Evolutionary conservation across 2,113 vertebrate species (phyloP), one percentile per base, ranked within the genome.

Genomic region (Gracilinanus agilis): DNA sequence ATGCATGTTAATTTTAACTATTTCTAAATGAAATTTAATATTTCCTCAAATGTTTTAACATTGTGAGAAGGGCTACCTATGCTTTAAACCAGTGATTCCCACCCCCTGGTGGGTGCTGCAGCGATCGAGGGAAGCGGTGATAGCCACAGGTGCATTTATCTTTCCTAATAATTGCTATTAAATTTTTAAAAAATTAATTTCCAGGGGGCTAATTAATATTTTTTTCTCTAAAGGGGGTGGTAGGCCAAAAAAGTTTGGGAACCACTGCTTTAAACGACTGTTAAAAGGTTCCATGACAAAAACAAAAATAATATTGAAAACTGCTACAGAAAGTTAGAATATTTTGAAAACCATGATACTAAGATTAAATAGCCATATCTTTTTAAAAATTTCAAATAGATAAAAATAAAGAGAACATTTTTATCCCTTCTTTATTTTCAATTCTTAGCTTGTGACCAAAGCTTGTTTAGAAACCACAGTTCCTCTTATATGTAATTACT

Each of bases 401-500:
- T 53, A 90, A 90, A 90, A 29, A 24, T 90, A 53, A n/a, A 90
- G 9, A 13, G 44, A 3, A 53, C 88, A 89, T 89, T 89, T 89
- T 89, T 89, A 25, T 5, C 49, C 49, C 21, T 83, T 83, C n/a
- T 83, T 83, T 40, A 83, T 83, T 83, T 83, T 83, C 67, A 83
- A 21, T 23, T 83, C 67, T 83, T 40, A 83, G n/a, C 67, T 54
- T 90, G 44, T 91, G 44, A 94, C 9, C 1, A 40, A 90, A 90
- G 9, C 54, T 54, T 95, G 58, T 89, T 54, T 24, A 49, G 56
- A 94, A 94, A 44, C 54, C 88, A 44, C 34, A 40, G 58, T 54
- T 93, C 53, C 93, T 92, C 75, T 0, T n/a, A 9, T 40, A 24
- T 44, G 92, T 93, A 27, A 24, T 90, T 58, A 44, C 67, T 93